Base-by-base conservation (phyloP, 2,888 invertebrate species). In the Hypena proboscidalis region DNA sequence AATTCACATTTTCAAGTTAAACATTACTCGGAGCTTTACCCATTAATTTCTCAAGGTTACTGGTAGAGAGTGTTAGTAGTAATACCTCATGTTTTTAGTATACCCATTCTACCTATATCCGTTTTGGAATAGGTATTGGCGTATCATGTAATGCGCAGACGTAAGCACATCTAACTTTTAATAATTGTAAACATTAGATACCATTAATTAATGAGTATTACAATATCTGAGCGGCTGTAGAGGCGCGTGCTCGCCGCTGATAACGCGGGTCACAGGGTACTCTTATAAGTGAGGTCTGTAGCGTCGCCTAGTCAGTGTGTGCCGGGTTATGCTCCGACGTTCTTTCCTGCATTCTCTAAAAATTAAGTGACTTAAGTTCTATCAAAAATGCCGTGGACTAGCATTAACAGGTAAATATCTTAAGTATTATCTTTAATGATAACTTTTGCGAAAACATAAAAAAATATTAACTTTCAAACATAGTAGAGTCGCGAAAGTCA, bases 321-420 rank as follows among this genome's bases (percentile, higher is more conserved):
- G 51, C 53, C 64, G 63, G 70, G 77, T 58, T 65, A 87, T 86
- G 85, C 71, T 61, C 42, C 73, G 84, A 65, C 85, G 90, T 58
- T 72, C 85, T 68, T 89, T 87, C 70, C 73, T 88, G 61, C 84
- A 88, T 62, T 83, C 83, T 19, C 72, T 88, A 39, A 87, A 87
- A 80, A 87, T 89, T 55, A 89, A 89, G 83, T 89, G 85, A 83
- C 70, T 63, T 66, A 37, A 60, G 67, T 49, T 35, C 34, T 39
- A 44, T 25, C 22, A 46, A 78, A 79, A 67, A 90, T 90, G 90
- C 90, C 90, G 68, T 90, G 90, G 90, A 83, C 90, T 43, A 90
- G 89, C 72, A 82, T 83, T 41, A 90, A 90, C 86, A 90, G 90
- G 90, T 90, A 82, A 49, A 47, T 37, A 42, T 30, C 11, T 44